These are phyloP conservation scores for Polypedilum pembai DNA, from an alignment of 1,140 invertebrate genomes.

Conservation along the genomic window DNA sequence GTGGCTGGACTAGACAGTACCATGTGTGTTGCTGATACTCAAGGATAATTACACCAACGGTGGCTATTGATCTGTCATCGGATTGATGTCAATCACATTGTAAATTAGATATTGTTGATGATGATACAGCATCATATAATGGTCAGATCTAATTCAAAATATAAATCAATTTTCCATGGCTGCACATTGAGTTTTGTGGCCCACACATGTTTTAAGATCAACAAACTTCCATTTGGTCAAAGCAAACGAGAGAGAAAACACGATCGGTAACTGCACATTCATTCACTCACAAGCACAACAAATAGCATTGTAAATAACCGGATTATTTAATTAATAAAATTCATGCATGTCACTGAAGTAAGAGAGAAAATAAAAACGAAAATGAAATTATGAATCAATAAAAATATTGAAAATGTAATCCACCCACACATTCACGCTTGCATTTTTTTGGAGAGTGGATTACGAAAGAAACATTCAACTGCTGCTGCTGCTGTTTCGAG, in stretches of 20 bases:
- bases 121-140: not conserved
- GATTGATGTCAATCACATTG: not conserved
- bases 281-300: not conserved
- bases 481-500: too few species aligned
- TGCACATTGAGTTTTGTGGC: not conserved
- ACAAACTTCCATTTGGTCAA: not conserved
- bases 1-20: not conserved
- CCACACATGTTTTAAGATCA: not conserved
- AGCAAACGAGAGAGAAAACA: not conserved
- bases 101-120: not conserved
- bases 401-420: not conserved
- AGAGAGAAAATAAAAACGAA: not conserved
- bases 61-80: not conserved
- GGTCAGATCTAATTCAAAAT: not conserved
- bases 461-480: too few species aligned
- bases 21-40: not conserved
- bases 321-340: slow-evolving; percentile 17
- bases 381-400: slow-evolving; percentile 1
- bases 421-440: not conserved
- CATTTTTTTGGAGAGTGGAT: too few species aligned
- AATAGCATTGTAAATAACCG: not conserved
- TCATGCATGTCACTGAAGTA: slow-evolving; percentile 1
- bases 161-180: slow-evolving; percentile 6
- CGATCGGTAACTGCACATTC: not conserved
- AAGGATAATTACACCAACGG: not conserved